Evolutionary conservation across 1,140 invertebrate genomes (phyloP), one percentile per base, ranked within the genome.

Genomic region (Stegodyphus dumicola): DNA sequence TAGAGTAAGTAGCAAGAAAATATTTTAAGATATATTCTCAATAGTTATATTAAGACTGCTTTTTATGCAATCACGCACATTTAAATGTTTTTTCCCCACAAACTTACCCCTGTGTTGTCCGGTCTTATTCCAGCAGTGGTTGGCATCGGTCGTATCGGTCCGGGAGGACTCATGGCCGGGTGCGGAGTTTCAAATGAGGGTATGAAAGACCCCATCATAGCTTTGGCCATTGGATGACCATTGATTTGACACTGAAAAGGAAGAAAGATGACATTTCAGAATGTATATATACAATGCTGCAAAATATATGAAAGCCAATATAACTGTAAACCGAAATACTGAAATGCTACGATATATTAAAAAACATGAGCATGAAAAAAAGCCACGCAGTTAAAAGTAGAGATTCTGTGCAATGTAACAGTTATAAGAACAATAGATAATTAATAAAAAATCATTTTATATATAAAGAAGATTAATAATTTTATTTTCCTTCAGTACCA

Each of bases 161-260:
- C 71, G 90, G 89, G 54, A 89, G 89, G n/a, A 73, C 76, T 83
- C 91, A 89, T 49, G 6, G 53, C 10, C 11, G 65, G 13, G 67
- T 69, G 60, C 7, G 60, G 48, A 6, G 17, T 92, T 88, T 93
- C 93, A 86, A 93, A 90, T 87, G 93, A 92, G 33, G 93, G 93
- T 69, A 93, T 90, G 86, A 93, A 92, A 71, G 49, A 80, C 33
- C 33, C 33, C 33, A 33, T 33, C 51, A 54, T 90, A 11, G 67
- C 85, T 51, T 85, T 87, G n/a, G 88, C 79, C 86, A 92, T 75
- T 60, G 87, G 88, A 33, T 90, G 88, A 5, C 89, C 89, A 70
- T 90, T 90, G 18, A 88, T 84, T 18, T 83, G 88, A 75, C 80
- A 73, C 88, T 88, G 65, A 9, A 87, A 65, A 52, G 64, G 52